A percentile compares a stretch with the other conserved stretches of the same genome.
Evolutionary conservation across 1,140 invertebrate genomes (phyloP).

Genomic region (Drosophila lacteicornis): DNA sequence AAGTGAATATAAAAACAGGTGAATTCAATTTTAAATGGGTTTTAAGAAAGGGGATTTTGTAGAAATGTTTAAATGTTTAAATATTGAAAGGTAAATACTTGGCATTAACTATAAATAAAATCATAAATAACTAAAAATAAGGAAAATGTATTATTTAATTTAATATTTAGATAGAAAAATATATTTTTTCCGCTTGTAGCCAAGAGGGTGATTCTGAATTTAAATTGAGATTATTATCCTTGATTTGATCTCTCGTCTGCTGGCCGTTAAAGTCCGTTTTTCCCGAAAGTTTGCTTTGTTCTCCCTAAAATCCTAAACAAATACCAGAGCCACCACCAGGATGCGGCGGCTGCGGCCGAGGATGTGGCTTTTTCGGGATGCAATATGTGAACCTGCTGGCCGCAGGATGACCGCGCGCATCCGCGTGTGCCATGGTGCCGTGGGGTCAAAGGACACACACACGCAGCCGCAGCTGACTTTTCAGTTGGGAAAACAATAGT

Average conservation of each 20-base stretch:
- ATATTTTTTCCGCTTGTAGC: no score
- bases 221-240: constrained; percentile 1
- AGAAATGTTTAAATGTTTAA: no score
- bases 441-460: constrained; percentile 55
- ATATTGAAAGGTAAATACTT: no score
- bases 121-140: no score
- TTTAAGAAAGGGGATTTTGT: no score
- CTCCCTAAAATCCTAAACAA: constrained; percentile 30
- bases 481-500: constrained; percentile 27
- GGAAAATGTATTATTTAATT: no score
- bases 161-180: no score
- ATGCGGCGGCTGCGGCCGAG: not conserved
- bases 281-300: constrained; percentile 23
- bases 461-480: constrained; percentile 58
- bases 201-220: not conserved
- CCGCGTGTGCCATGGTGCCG: constrained; percentile 24
- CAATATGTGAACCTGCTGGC: constrained; percentile 49
- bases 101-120: no score
- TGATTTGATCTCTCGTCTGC: constrained; percentile 1
- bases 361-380: constrained; percentile 6
- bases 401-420: constrained; percentile 64
- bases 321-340: constrained; percentile 33
- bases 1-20: constrained; percentile 9
- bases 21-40: no score
- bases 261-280: constrained; percentile 12